A percentile compares a stretch with the other conserved stretches of the same genome.
phyloP scores from a whole-genome alignment of 2,113 vertebrate species.

The Laticauda colubrina region DNA sequence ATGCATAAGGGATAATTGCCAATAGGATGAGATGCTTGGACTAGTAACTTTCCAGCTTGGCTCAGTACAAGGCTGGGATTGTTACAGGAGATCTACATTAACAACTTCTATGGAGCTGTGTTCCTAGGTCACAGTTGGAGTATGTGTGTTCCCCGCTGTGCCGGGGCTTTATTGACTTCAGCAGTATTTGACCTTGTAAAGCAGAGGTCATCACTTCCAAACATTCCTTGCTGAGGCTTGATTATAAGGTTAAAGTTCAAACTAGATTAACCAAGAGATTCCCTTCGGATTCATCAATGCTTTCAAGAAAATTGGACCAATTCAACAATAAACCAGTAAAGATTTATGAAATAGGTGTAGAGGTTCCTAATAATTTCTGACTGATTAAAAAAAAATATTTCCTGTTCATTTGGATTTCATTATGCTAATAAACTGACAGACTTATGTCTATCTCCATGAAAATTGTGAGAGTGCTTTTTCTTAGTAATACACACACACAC shows the following conservation, averaged over 20 bases:
- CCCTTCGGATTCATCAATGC: conserved; percentile 14
- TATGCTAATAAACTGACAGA: background rate
- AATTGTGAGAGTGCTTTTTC: background rate
- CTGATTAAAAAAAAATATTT: background rate
- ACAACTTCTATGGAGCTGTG: background rate
- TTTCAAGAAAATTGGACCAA: conserved; percentile 9
- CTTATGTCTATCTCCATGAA: background rate
- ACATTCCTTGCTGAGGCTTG: conserved; percentile 31
- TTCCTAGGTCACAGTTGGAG: conserved; percentile 18
- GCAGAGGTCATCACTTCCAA: conserved; percentile 16
- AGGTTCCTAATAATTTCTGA: background rate
- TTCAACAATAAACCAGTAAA: background rate
- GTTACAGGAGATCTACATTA: background rate
- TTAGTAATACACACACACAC: background rate
- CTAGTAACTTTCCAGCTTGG: background rate
- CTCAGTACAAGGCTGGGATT: background rate
- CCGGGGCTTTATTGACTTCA: background rate
- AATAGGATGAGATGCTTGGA: background rate
- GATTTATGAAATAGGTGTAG: conserved; percentile 8
- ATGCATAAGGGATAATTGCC: background rate
- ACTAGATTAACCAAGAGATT: background rate
- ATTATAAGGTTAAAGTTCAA: conserved; percentile 31
- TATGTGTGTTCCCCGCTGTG: conserved; percentile 17
- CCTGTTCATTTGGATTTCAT: background rate
- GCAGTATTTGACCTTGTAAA: conserved; percentile 24